phyloP scores from a whole-genome alignment of 2,113 vertebrate genomes.

The Balaenoptera acutorostrata region DNA sequence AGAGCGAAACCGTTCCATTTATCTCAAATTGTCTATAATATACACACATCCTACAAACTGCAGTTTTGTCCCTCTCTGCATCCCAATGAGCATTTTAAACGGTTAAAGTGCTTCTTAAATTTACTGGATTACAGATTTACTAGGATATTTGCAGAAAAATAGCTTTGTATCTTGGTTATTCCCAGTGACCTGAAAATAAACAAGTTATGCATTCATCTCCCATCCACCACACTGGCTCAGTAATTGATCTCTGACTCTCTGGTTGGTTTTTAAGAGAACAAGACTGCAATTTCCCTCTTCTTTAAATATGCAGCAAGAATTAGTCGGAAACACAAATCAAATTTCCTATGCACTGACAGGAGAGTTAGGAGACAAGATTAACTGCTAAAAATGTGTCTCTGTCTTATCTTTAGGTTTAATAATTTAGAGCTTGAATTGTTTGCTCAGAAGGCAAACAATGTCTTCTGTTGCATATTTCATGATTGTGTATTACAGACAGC shows the following conservation, averaged over 20 bases:
- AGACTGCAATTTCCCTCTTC: not conserved
- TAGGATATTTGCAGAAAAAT: not conserved
- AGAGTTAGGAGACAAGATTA: not conserved
- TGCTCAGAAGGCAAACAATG: conserved; percentile 58
- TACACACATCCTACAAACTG: too few relatives aligned
- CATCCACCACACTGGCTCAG: not conserved
- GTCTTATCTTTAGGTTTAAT: conserved; percentile 50
- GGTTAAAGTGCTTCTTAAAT: not conserved
- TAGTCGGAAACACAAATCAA: not conserved
- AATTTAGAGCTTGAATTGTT: conserved; percentile 58
- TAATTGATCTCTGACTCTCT: not conserved
- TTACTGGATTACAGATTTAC: not conserved
- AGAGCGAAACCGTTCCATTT: fast-evolving
- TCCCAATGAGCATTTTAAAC: not conserved
- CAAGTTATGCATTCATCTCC: not conserved
- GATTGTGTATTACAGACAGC: conserved; percentile 35
- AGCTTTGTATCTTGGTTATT: not conserved
- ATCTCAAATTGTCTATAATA: not conserved
- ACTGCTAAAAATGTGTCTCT: not conserved
- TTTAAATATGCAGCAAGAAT: conserved; percentile 10
- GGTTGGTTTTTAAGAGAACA: not conserved
- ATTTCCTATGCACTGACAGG: not conserved
- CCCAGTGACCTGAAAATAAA: not conserved
- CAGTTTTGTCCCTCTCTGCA: not conserved
- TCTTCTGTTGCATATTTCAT: conserved; percentile 46